A percentile compares a stretch with the other conserved stretches of the same genome.
These are phyloP conservation scores for Lycophotia porphyrea DNA, from an alignment of 2,888 invertebrate genomes.

Conservation along the genomic window DNA sequence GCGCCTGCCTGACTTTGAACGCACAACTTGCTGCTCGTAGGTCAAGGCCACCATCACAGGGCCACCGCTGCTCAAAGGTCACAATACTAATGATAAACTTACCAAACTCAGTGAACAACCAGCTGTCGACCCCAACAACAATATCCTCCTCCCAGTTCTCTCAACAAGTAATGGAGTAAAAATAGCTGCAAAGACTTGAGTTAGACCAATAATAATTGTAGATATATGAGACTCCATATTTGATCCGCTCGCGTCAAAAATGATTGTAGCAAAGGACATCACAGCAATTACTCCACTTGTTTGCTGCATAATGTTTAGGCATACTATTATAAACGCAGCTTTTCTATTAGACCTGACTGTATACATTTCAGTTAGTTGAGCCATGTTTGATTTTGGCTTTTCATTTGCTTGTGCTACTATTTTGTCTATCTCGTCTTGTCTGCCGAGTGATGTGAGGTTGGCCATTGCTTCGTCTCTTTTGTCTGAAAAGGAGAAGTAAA, in stretches of 20 bases:
- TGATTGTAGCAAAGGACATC: conserved; percentile 72
- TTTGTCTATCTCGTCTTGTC: conserved; percentile 44
- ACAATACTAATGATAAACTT: conserved; percentile 56
- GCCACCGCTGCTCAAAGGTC: too few relatives aligned
- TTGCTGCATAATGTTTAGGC: conserved; percentile 71
- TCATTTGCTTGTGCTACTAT: conserved; percentile 34
- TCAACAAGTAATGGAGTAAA: conserved; percentile 76
- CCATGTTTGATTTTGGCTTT: conserved; percentile 51
- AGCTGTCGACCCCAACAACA: conserved; percentile 70
- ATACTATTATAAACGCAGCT: conserved; percentile 71
- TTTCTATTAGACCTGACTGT: conserved; percentile 71
- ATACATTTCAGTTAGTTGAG: conserved; percentile 70
- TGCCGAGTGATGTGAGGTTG: conserved; percentile 28
- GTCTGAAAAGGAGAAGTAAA: conserved; percentile 1
- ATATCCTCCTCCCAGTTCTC: conserved; percentile 69
- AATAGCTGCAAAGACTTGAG: conserved; percentile 70
- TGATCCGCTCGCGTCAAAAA: conserved; percentile 75
- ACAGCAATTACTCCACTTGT: conserved; percentile 74
- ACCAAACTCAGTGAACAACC: conserved; percentile 75
- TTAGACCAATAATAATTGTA: conserved; percentile 75
- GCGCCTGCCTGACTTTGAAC: too few relatives aligned
- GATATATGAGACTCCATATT: conserved; percentile 72
- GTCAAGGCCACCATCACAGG: too few relatives aligned
- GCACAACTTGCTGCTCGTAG: too few relatives aligned
- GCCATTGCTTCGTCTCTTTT: conserved; percentile 23